Evolutionary conservation across 1,140 invertebrate species (phyloP).

Genomic region (Thaumetopoea pityocampa): DNA sequence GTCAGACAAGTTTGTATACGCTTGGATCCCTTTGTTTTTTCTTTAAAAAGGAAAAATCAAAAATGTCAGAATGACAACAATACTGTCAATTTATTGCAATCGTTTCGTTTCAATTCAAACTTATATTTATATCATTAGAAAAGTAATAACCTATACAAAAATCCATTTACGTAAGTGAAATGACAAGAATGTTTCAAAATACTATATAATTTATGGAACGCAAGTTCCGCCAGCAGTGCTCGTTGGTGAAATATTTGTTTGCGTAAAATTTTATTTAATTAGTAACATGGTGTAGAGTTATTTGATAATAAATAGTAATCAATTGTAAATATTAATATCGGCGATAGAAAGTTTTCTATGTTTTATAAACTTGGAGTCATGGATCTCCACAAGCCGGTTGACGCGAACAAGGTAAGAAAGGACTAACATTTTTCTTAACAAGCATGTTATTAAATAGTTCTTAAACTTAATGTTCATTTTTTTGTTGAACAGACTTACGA

Average conservation of each 20-base stretch:
- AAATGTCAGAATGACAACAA: too few relatives aligned
- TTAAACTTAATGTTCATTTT: slow-evolving; percentile 4
- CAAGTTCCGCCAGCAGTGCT: background rate
- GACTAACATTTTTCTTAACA: slow-evolving; percentile 17
- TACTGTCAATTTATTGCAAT: too few relatives aligned
- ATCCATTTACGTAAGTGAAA: too few relatives aligned
- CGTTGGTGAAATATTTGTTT: slow-evolving; percentile 1
- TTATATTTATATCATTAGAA: too few relatives aligned
- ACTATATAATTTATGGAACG: too few relatives aligned
- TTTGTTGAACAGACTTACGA: slow-evolving; percentile 78
- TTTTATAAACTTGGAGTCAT: slow-evolving; percentile 32
- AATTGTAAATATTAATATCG: slow-evolving; percentile 6
- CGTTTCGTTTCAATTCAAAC: too few relatives aligned
- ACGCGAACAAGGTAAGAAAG: slow-evolving; percentile 80
- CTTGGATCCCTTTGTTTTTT: too few relatives aligned
- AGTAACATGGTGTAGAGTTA: slow-evolving; percentile 7
- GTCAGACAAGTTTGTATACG: too few relatives aligned
- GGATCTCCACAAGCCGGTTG: slow-evolving; percentile 79
- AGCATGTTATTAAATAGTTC: slow-evolving; percentile 12
- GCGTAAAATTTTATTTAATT: slow-evolving; percentile 18
- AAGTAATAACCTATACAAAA: too few relatives aligned
- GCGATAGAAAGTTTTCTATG: too few relatives aligned
- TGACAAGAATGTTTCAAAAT: too few relatives aligned
- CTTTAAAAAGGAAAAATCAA: too few relatives aligned
- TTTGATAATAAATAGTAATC: background rate